phyloP scores from a whole-genome alignment of 2,113 vertebrate species.

The Triplophysa siluroides region DNA sequence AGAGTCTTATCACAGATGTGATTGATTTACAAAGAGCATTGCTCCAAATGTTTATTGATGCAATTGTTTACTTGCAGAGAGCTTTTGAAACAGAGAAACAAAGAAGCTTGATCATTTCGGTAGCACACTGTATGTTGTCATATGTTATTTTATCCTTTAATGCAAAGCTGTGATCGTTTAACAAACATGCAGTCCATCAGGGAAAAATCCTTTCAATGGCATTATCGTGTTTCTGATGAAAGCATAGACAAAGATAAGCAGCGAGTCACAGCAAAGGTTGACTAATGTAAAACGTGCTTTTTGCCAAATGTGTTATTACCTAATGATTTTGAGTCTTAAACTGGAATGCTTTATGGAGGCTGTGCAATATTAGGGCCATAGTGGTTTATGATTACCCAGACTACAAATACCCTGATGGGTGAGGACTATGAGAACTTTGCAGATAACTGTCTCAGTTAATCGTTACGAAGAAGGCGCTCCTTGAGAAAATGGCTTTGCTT shows the following conservation, averaged over 20 bases:
- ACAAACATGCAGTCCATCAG: not conserved
- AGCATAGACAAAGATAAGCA: constrained; percentile 17
- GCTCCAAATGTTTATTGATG: constrained; percentile 77
- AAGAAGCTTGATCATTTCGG: constrained; percentile 32
- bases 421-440: constrained; percentile 48
- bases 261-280: constrained; percentile 12
- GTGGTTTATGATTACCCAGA: constrained; percentile 67
- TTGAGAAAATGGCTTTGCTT: constrained; percentile 21
- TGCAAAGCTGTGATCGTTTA: not conserved
- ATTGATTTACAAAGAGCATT: constrained; percentile 80
- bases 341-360: constrained; percentile 57
- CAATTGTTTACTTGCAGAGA: constrained; percentile 80
- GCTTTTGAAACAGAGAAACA: constrained; percentile 54
- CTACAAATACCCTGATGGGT: constrained; percentile 54
- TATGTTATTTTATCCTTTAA: not conserved
- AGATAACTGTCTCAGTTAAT: constrained; percentile 61
- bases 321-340: constrained; percentile 53
- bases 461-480: constrained; percentile 47
- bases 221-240: not conserved
- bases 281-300: constrained; percentile 3
- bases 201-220: constrained; percentile 13
- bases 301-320: constrained; percentile 54
- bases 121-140: not conserved
- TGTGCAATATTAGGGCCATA: constrained; percentile 57
- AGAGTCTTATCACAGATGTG: constrained; percentile 75